Percentiles rank a stretch among this genome's conserved stretches.
Evolutionary conservation across 30 jellyfish, hydroid and myxozoan genomes (phyloP).

Genomic region (Cassiopea xamachana): DNA sequence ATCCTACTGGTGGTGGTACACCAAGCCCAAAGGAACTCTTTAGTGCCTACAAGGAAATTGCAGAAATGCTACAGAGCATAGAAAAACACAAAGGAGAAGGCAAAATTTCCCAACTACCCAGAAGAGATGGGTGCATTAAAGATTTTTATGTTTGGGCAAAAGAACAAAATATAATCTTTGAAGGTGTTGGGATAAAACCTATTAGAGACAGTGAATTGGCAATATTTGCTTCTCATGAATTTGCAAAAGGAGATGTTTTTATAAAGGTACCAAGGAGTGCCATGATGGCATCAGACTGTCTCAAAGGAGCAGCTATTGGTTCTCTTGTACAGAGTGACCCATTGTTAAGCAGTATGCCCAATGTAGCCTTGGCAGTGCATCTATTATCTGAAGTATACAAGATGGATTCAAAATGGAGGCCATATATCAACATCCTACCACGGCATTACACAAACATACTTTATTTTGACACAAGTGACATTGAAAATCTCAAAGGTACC

Average conservation of each 20-base stretch:
- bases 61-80: constrained; percentile 31
- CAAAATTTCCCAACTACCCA: constrained; percentile 1
- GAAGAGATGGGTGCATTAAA: constrained; percentile 33
- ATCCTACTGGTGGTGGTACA: constrained; percentile 10
- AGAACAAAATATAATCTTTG: constrained; percentile 17
- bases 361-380: constrained; percentile 72
- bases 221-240: constrained; percentile 23
- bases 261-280: constrained; percentile 41
- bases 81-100: constrained; percentile 22
- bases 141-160: constrained; percentile 45
- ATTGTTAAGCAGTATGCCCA: constrained; percentile 67
- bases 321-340: constrained; percentile 58
- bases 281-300: constrained; percentile 49
- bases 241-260: constrained; percentile 23
- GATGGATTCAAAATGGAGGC: constrained; percentile 63
- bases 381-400: constrained; percentile 45
- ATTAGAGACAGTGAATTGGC: constrained; percentile 35
- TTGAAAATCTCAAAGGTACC: constrained; percentile 55
- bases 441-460: constrained; percentile 49
- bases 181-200: constrained; percentile 24
- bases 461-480: constrained; percentile 46
- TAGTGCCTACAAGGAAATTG: constrained; percentile 37
- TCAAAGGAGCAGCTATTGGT: constrained; percentile 33
- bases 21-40: constrained; percentile 63
- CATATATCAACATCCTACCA: constrained; percentile 58